These are phyloP conservation scores for Scomber japonicus DNA, from an alignment of 2,113 vertebrate genomes.

Conservation along the genomic window DNA sequence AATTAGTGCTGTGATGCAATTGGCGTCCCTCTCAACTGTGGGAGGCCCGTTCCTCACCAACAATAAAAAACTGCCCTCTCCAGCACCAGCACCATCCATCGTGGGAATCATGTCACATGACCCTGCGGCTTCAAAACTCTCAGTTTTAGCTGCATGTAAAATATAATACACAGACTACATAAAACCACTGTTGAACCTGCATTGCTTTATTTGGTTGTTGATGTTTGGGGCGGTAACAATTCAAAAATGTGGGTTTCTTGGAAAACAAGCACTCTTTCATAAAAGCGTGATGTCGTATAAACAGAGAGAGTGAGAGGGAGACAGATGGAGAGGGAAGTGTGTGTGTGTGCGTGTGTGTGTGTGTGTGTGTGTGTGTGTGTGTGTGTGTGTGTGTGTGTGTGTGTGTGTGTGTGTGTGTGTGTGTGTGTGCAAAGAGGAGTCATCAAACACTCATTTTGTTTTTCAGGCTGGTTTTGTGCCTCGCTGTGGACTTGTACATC, in stretches of 20 bases:
- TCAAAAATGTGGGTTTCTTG: constrained; percentile 30
- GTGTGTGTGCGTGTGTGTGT: constrained; percentile 5
- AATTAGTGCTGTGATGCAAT: constrained; percentile 44
- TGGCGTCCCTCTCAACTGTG: not conserved
- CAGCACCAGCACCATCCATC: not conserved
- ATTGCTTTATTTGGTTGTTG: not conserved
- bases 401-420: too few species aligned
- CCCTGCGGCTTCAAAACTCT: not conserved
- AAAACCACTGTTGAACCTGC: not conserved
- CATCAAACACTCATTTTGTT: constrained; percentile 34
- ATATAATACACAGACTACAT: not conserved
- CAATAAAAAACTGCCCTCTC: not conserved
- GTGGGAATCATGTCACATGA: constrained; percentile 34
- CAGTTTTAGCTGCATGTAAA: not conserved
- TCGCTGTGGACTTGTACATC: not conserved
- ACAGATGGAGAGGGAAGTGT: constrained; percentile 48
- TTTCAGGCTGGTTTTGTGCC: constrained; percentile 5
- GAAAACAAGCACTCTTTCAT: constrained; percentile 10
- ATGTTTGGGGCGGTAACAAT: not conserved
- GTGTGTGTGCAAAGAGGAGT: constrained; percentile 9
- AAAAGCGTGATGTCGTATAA: constrained; percentile 33
- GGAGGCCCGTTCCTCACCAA: constrained; percentile 21
- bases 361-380: too few species aligned
- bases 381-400: too few species aligned
- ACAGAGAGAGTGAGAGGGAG: constrained; percentile 34